phyloP scores from a whole-genome alignment of 2,888 invertebrate species.

The Hemithea aestivaria region DNA sequence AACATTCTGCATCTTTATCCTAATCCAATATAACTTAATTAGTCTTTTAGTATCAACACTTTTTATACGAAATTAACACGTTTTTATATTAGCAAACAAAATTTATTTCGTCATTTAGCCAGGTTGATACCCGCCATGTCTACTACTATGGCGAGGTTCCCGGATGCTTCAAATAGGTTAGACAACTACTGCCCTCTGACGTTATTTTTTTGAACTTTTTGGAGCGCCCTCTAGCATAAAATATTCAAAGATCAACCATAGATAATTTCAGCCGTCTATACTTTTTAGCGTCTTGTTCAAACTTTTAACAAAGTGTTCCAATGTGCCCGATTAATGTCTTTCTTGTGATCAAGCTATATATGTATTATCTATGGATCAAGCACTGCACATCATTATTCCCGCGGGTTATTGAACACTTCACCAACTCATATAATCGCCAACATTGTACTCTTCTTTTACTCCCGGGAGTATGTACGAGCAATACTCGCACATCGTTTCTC shows the following conservation, averaged over 20 bases:
- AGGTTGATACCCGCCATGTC: conserved; percentile 89
- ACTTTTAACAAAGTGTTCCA: conserved; percentile 4
- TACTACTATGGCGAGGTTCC: conserved; percentile 86
- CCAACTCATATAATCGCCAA: too few relatives aligned
- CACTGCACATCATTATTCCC: too few relatives aligned
- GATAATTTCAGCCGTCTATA: conserved; percentile 29
- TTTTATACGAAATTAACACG: conserved; percentile 75
- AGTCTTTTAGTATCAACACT: conserved; percentile 78
- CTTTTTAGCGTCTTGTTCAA: conserved; percentile 8
- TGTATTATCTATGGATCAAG: too few relatives aligned
- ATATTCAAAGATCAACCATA: conserved; percentile 39
- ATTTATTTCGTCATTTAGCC: conserved; percentile 82
- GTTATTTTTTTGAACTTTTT: conserved; percentile 54
- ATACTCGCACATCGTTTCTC: too few relatives aligned
- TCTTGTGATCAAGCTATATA: too few relatives aligned
- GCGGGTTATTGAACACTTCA: too few relatives aligned
- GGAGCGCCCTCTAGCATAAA: conserved; percentile 61
- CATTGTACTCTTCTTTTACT: too few relatives aligned
- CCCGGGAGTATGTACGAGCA: too few relatives aligned
- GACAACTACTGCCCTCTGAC: conserved; percentile 74
- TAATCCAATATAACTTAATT: conserved; percentile 78
- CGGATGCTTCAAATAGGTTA: conserved; percentile 82
- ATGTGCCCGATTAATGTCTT: not conserved
- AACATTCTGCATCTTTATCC: conserved; percentile 95
- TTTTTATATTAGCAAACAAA: conserved; percentile 78